Evolutionary conservation across 2,888 invertebrate genomes (phyloP).

Genomic region (Cartodere bifasciata): DNA sequence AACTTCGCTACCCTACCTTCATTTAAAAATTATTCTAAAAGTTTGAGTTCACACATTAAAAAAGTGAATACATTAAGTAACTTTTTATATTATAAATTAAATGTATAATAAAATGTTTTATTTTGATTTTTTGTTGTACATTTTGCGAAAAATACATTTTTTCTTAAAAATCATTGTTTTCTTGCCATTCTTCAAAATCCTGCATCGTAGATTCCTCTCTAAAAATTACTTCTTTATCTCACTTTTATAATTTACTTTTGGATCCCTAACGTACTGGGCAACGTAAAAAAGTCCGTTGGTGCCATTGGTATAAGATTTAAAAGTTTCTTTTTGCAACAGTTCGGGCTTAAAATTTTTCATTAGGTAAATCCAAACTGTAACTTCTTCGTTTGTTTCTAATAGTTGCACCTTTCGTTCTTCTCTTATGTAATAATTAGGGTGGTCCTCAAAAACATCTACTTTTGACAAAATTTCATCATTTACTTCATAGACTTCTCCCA

Average conservation of each 20-base stretch:
- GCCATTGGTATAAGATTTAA: conserved; percentile 53
- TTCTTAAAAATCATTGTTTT: too few species aligned
- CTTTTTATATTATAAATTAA: too few species aligned
- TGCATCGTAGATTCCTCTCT: conserved; percentile 25
- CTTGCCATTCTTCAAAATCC: conserved; percentile 21
- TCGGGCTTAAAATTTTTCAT: conserved; percentile 54
- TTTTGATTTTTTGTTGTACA: too few species aligned
- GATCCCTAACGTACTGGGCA: conserved; percentile 58
- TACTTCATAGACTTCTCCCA: conserved; percentile 76
- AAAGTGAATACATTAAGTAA: too few species aligned
- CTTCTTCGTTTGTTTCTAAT: conserved; percentile 28
- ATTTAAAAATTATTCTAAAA: too few species aligned
- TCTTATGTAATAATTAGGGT: conserved; percentile 70
- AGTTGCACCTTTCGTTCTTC: conserved; percentile 45
- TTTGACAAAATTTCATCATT: conserved; percentile 59
- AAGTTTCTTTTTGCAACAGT: conserved; percentile 43
- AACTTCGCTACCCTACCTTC: too few species aligned
- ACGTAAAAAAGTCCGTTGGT: conserved; percentile 55
- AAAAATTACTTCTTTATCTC: too few species aligned
- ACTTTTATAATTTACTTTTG: too few species aligned
- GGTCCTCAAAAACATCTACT: conserved; percentile 71
- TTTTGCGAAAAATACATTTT: too few species aligned
- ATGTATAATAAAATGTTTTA: too few species aligned
- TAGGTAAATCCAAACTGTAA: conserved; percentile 67
- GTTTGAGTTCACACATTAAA: too few species aligned